A percentile compares a stretch with the other conserved stretches of the same genome.
These are phyloP conservation scores for Spondyliosoma cantharus DNA, from an alignment of 2,797 vertebrate genomes.

Conservation along the genomic window DNA sequence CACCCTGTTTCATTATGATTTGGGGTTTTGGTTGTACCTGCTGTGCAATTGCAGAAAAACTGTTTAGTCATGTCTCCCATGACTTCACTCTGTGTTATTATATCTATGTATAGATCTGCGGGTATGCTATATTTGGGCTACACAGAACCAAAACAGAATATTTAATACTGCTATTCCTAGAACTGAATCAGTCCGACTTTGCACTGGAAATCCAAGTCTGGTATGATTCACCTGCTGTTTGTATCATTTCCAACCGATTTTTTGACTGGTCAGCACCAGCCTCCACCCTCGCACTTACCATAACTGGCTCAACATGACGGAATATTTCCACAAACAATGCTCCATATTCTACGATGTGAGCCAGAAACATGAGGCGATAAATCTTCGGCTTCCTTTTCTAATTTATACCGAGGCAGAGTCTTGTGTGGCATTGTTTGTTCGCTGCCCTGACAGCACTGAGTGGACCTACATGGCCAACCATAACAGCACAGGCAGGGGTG, in stretches of 20 bases:
- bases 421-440: constrained; percentile 65
- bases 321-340: constrained; percentile 52
- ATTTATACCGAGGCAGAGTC: constrained; percentile 57
- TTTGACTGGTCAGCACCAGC: constrained; percentile 12
- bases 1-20: constrained; percentile 57
- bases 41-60: constrained; percentile 56
- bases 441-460: constrained; percentile 44
- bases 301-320: constrained; percentile 17
- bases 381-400: constrained; percentile 66
- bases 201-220: constrained; percentile 35
- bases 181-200: constrained; percentile 23
- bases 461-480: constrained; percentile 70
- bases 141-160: constrained; percentile 23
- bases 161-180: constrained; percentile 53
- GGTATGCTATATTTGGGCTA: constrained; percentile 66
- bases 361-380: constrained; percentile 54
- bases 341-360: constrained; percentile 40
- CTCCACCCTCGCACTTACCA: constrained; percentile 44
- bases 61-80: constrained; percentile 54
- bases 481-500: constrained; percentile 56
- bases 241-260: constrained; percentile 34
- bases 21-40: constrained; percentile 56
- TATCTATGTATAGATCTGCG: constrained; percentile 65
- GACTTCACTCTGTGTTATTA: constrained; percentile 61
- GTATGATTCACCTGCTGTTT: constrained; percentile 40